Percentiles rank a stretch among this genome's conserved stretches.
These are phyloP conservation scores for Onthophagus sagittarius DNA, from an alignment of 2,888 invertebrate species.

Conservation along the genomic window DNA sequence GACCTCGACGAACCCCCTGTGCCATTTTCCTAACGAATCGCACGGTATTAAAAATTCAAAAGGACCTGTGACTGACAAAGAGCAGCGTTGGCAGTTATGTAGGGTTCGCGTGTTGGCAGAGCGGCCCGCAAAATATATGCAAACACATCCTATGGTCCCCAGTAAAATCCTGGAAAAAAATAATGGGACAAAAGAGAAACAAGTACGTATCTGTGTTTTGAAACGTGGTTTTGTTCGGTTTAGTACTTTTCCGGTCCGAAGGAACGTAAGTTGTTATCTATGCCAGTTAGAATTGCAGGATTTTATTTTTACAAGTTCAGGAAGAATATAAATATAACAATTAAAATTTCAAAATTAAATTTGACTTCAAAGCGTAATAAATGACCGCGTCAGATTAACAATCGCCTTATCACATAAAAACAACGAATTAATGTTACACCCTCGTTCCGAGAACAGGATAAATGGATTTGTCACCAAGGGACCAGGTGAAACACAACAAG, in stretches of 20 bases:
- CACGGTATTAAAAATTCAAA: constrained; percentile 11
- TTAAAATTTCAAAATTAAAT: no score
- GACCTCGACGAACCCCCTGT: not conserved
- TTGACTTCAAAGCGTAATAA: not conserved
- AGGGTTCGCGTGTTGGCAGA: no score
- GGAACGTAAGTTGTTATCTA: not conserved
- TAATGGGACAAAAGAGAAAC: not conserved
- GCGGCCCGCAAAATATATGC: not conserved
- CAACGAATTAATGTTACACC: not conserved
- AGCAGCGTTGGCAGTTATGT: not conserved
- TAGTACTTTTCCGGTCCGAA: not conserved
- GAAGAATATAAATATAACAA: no score
- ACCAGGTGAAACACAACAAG: not conserved
- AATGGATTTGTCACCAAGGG: not conserved
- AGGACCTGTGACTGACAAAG: not conserved
- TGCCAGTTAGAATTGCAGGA: no score
- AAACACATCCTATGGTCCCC: not conserved
- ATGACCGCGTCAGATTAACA: not conserved
- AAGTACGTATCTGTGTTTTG: not conserved
- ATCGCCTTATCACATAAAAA: not conserved
- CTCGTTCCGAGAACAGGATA: not conserved
- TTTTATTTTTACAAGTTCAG: no score
- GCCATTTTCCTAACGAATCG: constrained; percentile 12
- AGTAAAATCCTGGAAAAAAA: not conserved
- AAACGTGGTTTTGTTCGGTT: not conserved